Evolutionary conservation across 2,113 vertebrate species (phyloP), one percentile per base, ranked within the genome.

Genomic region (Hylia prasina): DNA sequence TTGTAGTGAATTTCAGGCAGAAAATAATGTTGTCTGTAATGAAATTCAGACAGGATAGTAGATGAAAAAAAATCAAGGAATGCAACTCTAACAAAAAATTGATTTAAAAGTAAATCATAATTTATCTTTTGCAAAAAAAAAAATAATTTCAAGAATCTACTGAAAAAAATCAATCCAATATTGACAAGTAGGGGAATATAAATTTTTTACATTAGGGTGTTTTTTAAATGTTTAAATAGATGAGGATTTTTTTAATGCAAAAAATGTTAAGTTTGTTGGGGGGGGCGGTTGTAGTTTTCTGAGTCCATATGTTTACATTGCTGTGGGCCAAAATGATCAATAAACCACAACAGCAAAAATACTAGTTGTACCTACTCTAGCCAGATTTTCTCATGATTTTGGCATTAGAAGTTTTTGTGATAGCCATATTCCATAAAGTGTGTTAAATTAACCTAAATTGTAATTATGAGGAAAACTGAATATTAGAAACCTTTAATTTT

Each of bases 201-300:
- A 27, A 1, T 50, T 65, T 65, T 79, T 70, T 5, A n/a, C 9
- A 35, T 22, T 21, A 51, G 2, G 2, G 4, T 65, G 14, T 2
- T 3, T 70, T 87, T 76, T 11, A 82, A 78, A 79, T 70, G 10
- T 33, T 64, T 54, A 57, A 42, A 13, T 21, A 37, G 5, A 19
- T 21, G 14, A 15, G 4, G 12, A 14, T 4, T 51, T 48, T 64
- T 56, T 73, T 5, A 30, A 57, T 40, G 24, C 21, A 40, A 40
- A 65, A 40, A 4, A 10, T 39, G 11, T 24, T 24, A 25, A 48
- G 15, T 58, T 75, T 27, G 11, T 8, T 44, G 39, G 7, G 40
- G 7, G 31, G 6, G 17, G 28, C 15, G 1, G 4, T 20, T 39
- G 2, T 22, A 28, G 4, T 33, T 73, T n/a, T 28, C 2, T 50